A percentile compares a stretch with the other conserved stretches of the same genome.
Conservation (phyloP, 2,888 invertebrate genomes). For the Pegoplata infirma region DNA sequence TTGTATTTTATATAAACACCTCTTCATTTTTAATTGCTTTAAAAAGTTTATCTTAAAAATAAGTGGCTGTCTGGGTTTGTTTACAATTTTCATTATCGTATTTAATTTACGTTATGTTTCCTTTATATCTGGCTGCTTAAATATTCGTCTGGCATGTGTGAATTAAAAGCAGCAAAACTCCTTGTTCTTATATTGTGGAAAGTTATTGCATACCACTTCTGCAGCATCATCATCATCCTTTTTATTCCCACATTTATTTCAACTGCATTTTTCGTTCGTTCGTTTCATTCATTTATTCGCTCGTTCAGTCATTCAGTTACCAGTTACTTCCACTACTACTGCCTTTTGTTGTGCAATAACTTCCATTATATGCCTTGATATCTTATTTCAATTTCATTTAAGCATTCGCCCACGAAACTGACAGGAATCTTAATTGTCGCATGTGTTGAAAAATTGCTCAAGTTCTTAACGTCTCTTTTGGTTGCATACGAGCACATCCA, state of each 20-base stretch:
- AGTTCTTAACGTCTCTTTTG: conserved; percentile 15
- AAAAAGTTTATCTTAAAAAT: background rate
- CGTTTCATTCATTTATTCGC: background rate
- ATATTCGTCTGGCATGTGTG: background rate
- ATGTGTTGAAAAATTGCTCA: conserved; percentile 54
- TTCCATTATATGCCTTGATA: conserved; percentile 30
- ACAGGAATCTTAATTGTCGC: conserved; percentile 58
- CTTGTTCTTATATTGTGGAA: background rate
- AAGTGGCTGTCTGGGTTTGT: background rate
- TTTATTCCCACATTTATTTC: background rate
- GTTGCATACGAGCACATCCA: background rate
- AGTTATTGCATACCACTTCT: background rate
- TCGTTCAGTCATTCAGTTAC: background rate
- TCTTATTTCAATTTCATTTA: conserved; percentile 58
- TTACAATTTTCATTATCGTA: background rate
- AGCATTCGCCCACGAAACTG: conserved; percentile 58
- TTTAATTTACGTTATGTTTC: background rate
- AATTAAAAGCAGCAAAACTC: background rate
- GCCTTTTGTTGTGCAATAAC: background rate
- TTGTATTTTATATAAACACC: no score
- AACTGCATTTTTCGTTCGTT: background rate
- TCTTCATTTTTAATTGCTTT: background rate
- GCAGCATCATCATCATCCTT: background rate
- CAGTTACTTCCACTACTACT: background rate
- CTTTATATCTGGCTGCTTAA: background rate